Evolutionary conservation across 2,797 vertebrate species (phyloP).

Genomic region (Sardinella longiceps): DNA sequence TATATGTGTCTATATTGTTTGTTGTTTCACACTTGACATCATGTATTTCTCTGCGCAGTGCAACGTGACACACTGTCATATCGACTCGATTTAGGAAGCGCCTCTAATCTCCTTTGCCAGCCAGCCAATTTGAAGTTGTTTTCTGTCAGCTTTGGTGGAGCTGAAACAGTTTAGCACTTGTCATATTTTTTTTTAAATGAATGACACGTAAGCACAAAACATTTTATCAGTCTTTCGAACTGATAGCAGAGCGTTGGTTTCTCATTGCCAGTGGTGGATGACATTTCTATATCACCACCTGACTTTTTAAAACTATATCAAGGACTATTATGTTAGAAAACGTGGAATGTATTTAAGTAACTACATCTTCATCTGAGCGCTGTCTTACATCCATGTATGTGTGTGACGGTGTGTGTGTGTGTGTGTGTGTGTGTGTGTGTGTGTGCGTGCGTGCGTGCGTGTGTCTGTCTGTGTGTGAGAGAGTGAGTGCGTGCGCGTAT

Average conservation of each 20-base stretch:
- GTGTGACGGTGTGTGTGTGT: conserved; percentile 59
- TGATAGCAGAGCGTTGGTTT: background rate
- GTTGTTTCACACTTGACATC: conserved; percentile 2
- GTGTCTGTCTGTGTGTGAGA: conserved; percentile 26
- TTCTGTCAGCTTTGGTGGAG: conserved; percentile 5
- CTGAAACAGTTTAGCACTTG: background rate
- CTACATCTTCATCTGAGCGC: conserved; percentile 34
- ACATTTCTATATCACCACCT: background rate
- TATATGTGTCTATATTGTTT: background rate
- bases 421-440: conserved; percentile 55
- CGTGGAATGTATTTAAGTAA: background rate
- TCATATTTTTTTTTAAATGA: background rate
- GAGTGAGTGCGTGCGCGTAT: conserved; percentile 35
- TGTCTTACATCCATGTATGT: conserved; percentile 63
- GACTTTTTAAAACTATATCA: background rate
- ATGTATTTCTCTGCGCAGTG: background rate
- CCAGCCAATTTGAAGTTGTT: background rate
- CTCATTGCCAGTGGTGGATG: background rate
- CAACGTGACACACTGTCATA: background rate
- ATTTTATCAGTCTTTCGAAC: background rate
- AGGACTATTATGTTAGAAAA: background rate
- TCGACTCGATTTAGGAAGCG: background rate
- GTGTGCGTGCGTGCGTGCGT: conserved; percentile 51
- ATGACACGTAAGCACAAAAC: background rate
- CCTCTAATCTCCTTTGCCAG: background rate